phyloP scores from a whole-genome alignment of 2,797 vertebrate genomes.

The Rachycentron canadum region DNA sequence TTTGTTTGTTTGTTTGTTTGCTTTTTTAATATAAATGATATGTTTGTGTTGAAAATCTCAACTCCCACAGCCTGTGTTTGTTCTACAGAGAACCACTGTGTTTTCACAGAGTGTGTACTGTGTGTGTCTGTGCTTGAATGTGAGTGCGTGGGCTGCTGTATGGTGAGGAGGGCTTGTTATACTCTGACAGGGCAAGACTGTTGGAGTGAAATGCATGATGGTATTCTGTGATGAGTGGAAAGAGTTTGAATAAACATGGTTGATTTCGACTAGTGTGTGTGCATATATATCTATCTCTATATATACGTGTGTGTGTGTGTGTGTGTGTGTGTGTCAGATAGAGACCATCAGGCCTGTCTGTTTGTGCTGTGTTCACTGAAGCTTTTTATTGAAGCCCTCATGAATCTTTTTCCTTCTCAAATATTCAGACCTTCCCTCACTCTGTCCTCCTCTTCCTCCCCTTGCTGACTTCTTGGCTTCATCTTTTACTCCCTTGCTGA shows the following conservation, averaged over 20 bases:
- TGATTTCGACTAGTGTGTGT: constrained; percentile 56
- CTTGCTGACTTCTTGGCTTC: constrained; percentile 48
- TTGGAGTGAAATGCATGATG: constrained; percentile 79
- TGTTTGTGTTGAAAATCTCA: background rate
- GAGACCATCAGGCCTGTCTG: constrained; percentile 59
- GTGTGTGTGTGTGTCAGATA: constrained; percentile 30
- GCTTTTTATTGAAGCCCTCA: constrained; percentile 77
- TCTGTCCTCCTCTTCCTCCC: constrained; percentile 20
- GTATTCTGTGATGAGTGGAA: constrained; percentile 78
- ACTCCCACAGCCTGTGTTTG: background rate
- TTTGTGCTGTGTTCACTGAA: constrained; percentile 75
- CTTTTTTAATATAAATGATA: background rate
- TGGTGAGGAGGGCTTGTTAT: constrained; percentile 72
- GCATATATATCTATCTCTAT: constrained; percentile 24
- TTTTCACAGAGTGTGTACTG: constrained; percentile 6
- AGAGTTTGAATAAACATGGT: constrained; percentile 79
- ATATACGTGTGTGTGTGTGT: constrained; percentile 33
- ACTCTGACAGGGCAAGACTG: constrained; percentile 72
- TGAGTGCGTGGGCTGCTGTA: constrained; percentile 42
- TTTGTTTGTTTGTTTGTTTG: background rate
- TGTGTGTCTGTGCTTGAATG: constrained; percentile 25
- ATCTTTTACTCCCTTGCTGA: constrained; percentile 46
- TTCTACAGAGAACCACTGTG: background rate
- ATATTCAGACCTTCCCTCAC: constrained; percentile 52
- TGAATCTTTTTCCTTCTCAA: constrained; percentile 75